Conservation (phyloP, 2,888 invertebrate genomes). For the Bugulina stolonifera region DNA sequence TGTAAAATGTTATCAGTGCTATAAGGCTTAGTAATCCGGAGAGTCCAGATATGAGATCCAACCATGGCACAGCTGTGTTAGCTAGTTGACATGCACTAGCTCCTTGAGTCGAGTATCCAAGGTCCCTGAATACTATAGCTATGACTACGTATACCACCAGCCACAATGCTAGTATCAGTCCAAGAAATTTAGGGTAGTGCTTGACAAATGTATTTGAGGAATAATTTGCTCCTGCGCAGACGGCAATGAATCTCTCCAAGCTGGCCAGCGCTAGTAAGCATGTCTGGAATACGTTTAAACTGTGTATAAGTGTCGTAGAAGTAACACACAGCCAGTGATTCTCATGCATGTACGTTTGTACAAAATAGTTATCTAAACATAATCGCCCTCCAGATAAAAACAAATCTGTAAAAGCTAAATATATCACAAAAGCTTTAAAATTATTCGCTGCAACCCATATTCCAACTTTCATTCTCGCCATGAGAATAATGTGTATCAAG, state of each 20-base stretch:
- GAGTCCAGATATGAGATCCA: neutral
- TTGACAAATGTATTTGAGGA: neutral
- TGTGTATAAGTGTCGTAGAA: neutral
- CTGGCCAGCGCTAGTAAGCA: neutral
- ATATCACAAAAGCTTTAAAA: conserved; percentile 13
- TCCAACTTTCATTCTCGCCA: neutral
- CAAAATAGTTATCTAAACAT: neutral
- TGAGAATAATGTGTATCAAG: neutral
- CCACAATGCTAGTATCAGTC: neutral
- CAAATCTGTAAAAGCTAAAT: conserved; percentile 4
- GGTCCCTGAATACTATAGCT: neutral
- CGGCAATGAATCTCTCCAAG: conserved; percentile 7
- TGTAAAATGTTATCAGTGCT: conserved; percentile 1
- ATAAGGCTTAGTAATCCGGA: neutral
- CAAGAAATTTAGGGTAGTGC: conserved; percentile 13
- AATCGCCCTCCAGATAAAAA: neutral
- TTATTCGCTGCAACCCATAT: conserved; percentile 7
- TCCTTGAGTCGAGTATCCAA: conserved; percentile 2
- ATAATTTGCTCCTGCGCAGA: neutral
- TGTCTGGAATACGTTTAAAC: conserved; percentile 9
- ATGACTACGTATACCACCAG: neutral
- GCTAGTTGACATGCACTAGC: conserved; percentile 6
- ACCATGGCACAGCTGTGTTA: neutral
- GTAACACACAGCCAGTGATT: conserved; percentile 6
- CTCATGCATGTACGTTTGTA: neutral